Conservation (phyloP, 2,797 vertebrate genomes). For the Rhodeus uyekii region DNA sequence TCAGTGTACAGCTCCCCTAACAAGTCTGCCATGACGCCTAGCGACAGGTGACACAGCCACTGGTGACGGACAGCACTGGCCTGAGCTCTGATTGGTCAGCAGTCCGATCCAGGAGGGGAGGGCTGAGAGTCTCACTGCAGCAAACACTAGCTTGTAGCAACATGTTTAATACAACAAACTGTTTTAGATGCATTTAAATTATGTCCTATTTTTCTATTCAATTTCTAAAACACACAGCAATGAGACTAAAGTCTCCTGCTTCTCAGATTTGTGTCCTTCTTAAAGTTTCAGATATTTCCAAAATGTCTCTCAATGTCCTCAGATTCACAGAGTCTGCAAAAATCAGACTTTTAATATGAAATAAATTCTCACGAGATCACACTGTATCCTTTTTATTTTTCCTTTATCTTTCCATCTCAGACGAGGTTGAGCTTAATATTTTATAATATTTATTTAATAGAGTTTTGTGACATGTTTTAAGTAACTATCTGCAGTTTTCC, state of each 20-base stretch:
- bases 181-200: constrained; percentile 3
- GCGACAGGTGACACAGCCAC: constrained; percentile 73
- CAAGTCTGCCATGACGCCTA: constrained; percentile 67
- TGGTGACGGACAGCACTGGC: constrained; percentile 60
- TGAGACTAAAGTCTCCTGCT: too few relatives aligned
- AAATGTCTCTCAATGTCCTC: background rate
- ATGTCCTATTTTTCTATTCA: too few relatives aligned
- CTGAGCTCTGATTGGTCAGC: constrained; percentile 65
- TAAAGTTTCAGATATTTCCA: background rate
- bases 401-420: too few relatives aligned
- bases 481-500: background rate
- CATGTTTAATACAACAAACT: constrained; percentile 30
- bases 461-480: background rate
- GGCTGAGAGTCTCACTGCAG: constrained; percentile 43
- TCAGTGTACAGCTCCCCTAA: constrained; percentile 16
- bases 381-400: too few relatives aligned
- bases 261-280: background rate
- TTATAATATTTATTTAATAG: too few relatives aligned
- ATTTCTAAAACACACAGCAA: background rate
- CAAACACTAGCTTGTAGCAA: constrained; percentile 34
- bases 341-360: background rate
- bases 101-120: constrained; percentile 46
- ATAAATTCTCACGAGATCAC: background rate
- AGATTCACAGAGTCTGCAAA: background rate
- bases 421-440: too few relatives aligned